Conservation (phyloP, 2,113 vertebrate genomes). For the Potamarius usumacintae region DNA sequence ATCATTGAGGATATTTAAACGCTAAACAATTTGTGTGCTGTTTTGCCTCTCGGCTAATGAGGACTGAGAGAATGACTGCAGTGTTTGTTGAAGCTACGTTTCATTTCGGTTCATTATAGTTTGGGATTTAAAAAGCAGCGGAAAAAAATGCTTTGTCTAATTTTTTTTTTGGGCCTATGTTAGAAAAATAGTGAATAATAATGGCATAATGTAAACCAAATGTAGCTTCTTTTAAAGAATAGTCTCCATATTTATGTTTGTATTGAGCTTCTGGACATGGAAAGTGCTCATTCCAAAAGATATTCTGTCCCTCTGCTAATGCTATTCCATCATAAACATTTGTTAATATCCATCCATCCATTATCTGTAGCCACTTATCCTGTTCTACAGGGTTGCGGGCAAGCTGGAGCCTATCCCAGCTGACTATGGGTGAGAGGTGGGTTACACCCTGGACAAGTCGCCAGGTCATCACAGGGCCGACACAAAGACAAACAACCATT, state of each 20-base stretch:
- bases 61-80: constrained; percentile 60
- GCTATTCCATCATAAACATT: not conserved
- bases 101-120: constrained; percentile 33
- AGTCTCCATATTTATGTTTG: not conserved
- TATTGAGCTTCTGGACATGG: not conserved
- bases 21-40: constrained; percentile 63
- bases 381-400: too few relatives aligned
- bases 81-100: constrained; percentile 21
- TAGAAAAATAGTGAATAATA: not conserved
- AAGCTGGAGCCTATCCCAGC: too few relatives aligned
- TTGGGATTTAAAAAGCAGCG: constrained; percentile 52
- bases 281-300: not conserved
- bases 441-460: too few relatives aligned
- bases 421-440: too few relatives aligned
- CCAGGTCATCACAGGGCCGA: too few relatives aligned
- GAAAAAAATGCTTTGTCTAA: not conserved
- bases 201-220: not conserved
- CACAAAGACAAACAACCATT: too few relatives aligned
- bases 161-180: not conserved
- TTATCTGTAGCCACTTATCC: too few relatives aligned
- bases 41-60: constrained; percentile 67
- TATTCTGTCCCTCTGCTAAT: not conserved
- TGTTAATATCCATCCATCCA: too few relatives aligned
- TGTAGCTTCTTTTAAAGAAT: not conserved
- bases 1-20: constrained; percentile 64